Base-by-base conservation (phyloP, 2,888 invertebrate genomes). In the Platycnemis pennipes region DNA sequence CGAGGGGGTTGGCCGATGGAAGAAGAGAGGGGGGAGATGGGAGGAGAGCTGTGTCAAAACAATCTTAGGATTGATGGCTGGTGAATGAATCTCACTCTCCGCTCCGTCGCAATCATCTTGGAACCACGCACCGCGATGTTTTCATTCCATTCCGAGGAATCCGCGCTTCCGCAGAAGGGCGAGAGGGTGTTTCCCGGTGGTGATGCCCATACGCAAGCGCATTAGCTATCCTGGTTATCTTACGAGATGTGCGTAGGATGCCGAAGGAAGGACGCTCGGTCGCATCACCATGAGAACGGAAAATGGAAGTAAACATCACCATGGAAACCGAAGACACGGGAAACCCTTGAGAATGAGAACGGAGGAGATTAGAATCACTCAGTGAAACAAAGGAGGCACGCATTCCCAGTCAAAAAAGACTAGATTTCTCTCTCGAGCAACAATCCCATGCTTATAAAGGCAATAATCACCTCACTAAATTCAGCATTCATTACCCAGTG, bases 81-180 rank as follows among this genome's bases (percentile, higher is more conserved):
- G 37, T 2, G 37, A 63, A 53, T 2, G 63, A 77, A 63, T 77
- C 37, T 31, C 77, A 77, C 77, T 77, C n/a, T 77, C 77, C 77
- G n/a, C n/a, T 63, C 63, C 26, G 11, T 1, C 37, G 31, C 77
- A 77, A 37, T 77, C 77, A 77, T 37, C 77, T 26, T 37, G 13
- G 13, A 77, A 77, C n/a, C 77, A 77, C 77, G 77, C 77, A 77
- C 13, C 77, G 37, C 77, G 77, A 13, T 77, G 77, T 77, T 77
- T 77, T 77, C 77, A 26, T 77, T 77, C 37, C 77, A 77, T 77
- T 77, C 77, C 77, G 37, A 37, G 37, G 77, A 77, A 77, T 37
- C 77, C 37, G n/a, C 63, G 3, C 26, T 63, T n/a, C 26, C n/a
- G 63, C 26, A 16, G 26, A 26, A 7, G 53, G 8, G 53, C 16